These are phyloP conservation scores for Picus viridis DNA, from an alignment of 2,797 vertebrate species.

Conservation along the genomic window DNA sequence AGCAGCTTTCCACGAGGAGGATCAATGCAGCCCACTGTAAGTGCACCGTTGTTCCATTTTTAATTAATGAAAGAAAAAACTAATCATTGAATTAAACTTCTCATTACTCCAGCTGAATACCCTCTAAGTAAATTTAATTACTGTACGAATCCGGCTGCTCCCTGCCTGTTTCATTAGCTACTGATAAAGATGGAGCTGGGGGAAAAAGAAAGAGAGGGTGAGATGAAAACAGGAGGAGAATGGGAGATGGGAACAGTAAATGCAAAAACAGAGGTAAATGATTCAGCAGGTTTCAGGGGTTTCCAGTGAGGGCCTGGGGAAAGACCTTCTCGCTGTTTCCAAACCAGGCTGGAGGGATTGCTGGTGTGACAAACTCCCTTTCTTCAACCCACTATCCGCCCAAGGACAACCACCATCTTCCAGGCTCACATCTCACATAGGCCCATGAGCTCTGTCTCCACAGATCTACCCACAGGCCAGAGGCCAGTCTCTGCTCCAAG, in stretches of 20 bases:
- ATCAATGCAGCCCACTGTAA: conserved; percentile 74
- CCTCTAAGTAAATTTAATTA: conserved; percentile 86
- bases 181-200: conserved; percentile 69
- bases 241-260: conserved; percentile 7
- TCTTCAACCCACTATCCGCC: background rate
- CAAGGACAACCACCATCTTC: background rate
- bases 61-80: conserved; percentile 86
- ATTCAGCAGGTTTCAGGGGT: background rate
- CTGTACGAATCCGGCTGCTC: conserved; percentile 77
- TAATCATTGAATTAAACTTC: conserved; percentile 86
- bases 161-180: conserved; percentile 79
- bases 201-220: background rate
- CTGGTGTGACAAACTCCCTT: background rate
- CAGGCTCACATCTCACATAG: rapidly evolving
- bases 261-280: background rate
- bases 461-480: too few relatives aligned
- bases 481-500: background rate
- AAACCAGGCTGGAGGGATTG: background rate
- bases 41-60: conserved; percentile 78
- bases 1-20: conserved; percentile 45
- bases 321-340: background rate
- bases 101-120: conserved; percentile 84
- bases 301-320: background rate
- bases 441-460: too few relatives aligned
- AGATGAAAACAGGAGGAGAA: background rate